These are phyloP conservation scores for Chaenogobius annularis DNA, from an alignment of 2,113 vertebrate species.

Conservation along the genomic window DNA sequence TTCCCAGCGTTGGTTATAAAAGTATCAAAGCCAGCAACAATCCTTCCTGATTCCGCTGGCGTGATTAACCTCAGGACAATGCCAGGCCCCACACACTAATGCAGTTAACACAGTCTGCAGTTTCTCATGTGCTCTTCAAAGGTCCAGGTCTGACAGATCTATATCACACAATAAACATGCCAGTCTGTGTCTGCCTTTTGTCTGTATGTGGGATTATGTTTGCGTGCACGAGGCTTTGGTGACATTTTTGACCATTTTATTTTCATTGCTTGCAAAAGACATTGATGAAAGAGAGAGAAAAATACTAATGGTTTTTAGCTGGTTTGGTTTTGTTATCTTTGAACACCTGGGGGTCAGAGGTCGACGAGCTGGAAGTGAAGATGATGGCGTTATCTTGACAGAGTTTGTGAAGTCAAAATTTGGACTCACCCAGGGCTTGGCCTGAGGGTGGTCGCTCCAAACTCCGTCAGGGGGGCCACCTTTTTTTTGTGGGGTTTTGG, in stretches of 20 bases:
- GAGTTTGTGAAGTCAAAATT: conserved; percentile 3
- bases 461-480: too few relatives aligned
- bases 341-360: conserved; percentile 22
- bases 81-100: conserved; percentile 14
- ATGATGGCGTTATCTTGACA: conserved; percentile 17
- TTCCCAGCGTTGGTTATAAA: not conserved
- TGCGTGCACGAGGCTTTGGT: not conserved
- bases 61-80: conserved; percentile 8
- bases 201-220: not conserved
- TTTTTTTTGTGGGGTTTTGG: too few relatives aligned
- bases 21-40: not conserved
- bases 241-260: not conserved
- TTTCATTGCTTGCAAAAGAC: not conserved
- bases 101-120: conserved; percentile 21
- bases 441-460: not conserved
- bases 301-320: not conserved
- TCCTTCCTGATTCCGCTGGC: not conserved
- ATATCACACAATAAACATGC: conserved; percentile 27
- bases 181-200: conserved; percentile 24
- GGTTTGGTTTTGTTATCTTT: not conserved
- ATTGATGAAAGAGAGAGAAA: not conserved
- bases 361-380: conserved; percentile 15
- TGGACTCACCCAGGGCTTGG: conserved; percentile 5
- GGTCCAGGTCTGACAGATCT: conserved; percentile 24
- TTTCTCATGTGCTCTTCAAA: conserved; percentile 26